Conservation (phyloP, 2,888 invertebrate species). For the Scaptomyza caliginosa region DNA sequence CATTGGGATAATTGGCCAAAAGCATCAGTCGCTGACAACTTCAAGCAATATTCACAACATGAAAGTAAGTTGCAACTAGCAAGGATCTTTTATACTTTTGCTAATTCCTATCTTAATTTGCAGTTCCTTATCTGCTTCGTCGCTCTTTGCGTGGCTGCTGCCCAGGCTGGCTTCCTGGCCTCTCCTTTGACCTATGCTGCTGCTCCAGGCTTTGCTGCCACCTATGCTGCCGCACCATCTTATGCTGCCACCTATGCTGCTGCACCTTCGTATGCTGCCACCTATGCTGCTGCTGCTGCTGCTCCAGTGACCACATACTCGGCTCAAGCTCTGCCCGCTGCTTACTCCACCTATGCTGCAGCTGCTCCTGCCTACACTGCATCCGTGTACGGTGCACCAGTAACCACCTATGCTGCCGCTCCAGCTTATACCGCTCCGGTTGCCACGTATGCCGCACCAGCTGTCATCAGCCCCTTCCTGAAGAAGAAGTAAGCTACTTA, state of each 20-base stretch:
- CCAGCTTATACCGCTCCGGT: conserved; percentile 55
- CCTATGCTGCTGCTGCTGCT: conserved; percentile 49
- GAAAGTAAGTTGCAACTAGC: conserved; percentile 58
- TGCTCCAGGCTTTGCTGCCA: conserved; percentile 49
- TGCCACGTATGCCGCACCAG: conserved; percentile 65
- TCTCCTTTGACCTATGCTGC: conserved; percentile 58
- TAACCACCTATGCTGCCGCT: conserved; percentile 53
- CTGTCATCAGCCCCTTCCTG: conserved; percentile 64
- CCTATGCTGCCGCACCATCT: conserved; percentile 51
- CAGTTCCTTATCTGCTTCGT: conserved; percentile 80
- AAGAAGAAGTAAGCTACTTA: conserved; percentile 68
- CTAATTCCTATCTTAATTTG: conserved; percentile 17
- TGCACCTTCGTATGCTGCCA: conserved; percentile 47
- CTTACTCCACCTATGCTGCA: conserved; percentile 58
- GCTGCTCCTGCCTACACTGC: conserved; percentile 49
- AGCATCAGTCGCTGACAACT: conserved; percentile 62
- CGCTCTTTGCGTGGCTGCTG: conserved; percentile 76
- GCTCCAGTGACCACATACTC: conserved; percentile 58
- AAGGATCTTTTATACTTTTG: neutral
- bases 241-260: conserved; percentile 55
- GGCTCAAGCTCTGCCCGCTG: conserved; percentile 45
- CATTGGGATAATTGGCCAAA: conserved; percentile 44
- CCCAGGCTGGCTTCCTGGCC: conserved; percentile 73
- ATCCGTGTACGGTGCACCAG: conserved; percentile 54
- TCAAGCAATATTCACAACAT: conserved; percentile 54